Base-by-base conservation (phyloP, 92 coral and sea anemone genomes). In the Epizoanthus rinbou region DNA sequence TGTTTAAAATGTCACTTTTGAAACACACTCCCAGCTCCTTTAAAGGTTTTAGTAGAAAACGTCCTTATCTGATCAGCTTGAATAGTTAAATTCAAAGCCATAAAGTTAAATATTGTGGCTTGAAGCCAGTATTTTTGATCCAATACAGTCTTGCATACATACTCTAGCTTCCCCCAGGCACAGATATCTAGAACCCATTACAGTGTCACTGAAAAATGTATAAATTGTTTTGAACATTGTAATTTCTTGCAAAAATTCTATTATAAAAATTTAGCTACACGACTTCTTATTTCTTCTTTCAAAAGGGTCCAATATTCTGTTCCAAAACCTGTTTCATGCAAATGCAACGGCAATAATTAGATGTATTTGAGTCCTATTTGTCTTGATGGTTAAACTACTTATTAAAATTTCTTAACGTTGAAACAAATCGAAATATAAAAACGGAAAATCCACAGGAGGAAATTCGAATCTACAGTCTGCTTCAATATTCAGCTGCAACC, bases 21-120 rank as follows among this genome's bases (percentile, higher is more conserved):
- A 28, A 25, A n/a, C 66, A 2, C 24, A 75, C 11, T 9, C 57
- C 58, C 22, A 56, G 60, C 69, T 58, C 15, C 43, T 60, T 37
- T n/a, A 76, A 60, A 59, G 39, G 37, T 76, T 58, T 21, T 41
- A 59, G 19, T 43, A 76, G 31, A 28, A 28, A 28, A 28, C 0
- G 31, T 28, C 60, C 24, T 15, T 33, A 76, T 69, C 70, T 60
- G 19, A 76, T 59, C 31, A 76, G 43, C 54, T 47, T 76, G 41
- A 76, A 14, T 47, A 37, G 81, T 21, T 50, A 28, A 28, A 28
- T 13, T 54, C 60, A 25, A 71, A 41, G 57, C 8, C 22, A 71
- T 28, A 58, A 59, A 60, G 58, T 76, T 76, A 59, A 76, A 76
- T 76, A 76, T n/a, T 76, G 31, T 21, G 22, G 39, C n/a, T 19